A percentile compares a stretch with the other conserved stretches of the same genome.
phyloP scores from a whole-genome alignment of 2,888 invertebrate genomes.

The Lithophane leautieri region DNA sequence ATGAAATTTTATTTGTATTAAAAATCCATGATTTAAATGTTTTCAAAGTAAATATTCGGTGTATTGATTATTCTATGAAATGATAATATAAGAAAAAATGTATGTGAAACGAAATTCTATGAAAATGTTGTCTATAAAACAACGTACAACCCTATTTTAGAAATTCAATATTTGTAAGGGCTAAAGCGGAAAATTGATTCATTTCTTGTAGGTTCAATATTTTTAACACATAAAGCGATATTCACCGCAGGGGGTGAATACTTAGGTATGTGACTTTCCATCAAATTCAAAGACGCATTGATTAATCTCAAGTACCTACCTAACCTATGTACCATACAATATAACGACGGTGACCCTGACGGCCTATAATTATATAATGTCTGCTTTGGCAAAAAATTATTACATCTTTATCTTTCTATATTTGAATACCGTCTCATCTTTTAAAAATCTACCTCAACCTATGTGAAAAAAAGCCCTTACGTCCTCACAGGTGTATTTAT shows the following conservation, averaged over 20 bases:
- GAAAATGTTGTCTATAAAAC: too few species aligned
- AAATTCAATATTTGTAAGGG: slow-evolving; percentile 76
- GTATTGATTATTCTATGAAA: too few species aligned
- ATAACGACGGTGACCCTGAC: too few species aligned
- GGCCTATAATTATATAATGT: neutral
- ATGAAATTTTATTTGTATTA: too few species aligned
- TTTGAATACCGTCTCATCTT: neutral
- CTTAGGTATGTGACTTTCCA: slow-evolving; percentile 5
- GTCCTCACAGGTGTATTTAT: neutral
- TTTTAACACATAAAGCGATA: slow-evolving; percentile 78
- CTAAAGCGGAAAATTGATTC: slow-evolving; percentile 67
- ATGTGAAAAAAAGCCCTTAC: neutral
- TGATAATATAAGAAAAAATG: too few species aligned
- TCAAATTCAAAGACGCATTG: slow-evolving; percentile 17
- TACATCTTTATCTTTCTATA: neutral
- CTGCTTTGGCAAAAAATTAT: neutral
- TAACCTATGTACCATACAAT: slow-evolving; percentile 2
- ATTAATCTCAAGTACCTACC: slow-evolving; percentile 13
- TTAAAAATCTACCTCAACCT: neutral
- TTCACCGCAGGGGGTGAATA: slow-evolving; percentile 23
- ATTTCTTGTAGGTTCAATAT: slow-evolving; percentile 67
- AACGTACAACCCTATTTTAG: too few species aligned
- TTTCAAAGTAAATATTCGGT: too few species aligned
- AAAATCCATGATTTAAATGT: too few species aligned
- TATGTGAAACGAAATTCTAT: too few species aligned